Evolutionary conservation across 2,888 invertebrate species (phyloP), one percentile per base, ranked within the genome.

Genomic region (Drosophila acutilabella): DNA sequence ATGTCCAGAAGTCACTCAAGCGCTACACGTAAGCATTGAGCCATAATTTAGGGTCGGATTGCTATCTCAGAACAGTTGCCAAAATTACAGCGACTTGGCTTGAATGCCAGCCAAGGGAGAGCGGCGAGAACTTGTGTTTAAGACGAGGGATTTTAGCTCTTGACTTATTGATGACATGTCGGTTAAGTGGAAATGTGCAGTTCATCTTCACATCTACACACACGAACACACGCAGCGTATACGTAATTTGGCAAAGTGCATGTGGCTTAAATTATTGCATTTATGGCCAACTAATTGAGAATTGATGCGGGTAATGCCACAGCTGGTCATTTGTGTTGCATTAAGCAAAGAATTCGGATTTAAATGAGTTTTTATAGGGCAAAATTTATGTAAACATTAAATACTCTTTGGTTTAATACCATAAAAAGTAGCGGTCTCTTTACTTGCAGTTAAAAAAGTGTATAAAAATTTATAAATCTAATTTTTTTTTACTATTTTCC

Each of bases 141-240:
- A 62, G 44, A 51, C 7, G 11, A 7, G 52, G 57, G 59, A 64
- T 78, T 68, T 78, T 44, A 26, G 10, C 11, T 42, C 14, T 40
- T 60, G 45, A 30, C 68, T 77, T 60, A 74, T 72, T 67, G 45
- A 78, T 68, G 78, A 68, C 62, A 73, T 41, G 41, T 51, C 41
- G 54, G 36, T 59, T 44, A 66, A 45, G 44, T 42, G 53, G n/a
- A 47, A 58, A 54, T 50, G 16, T 44, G 14, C 36, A 26, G 51
- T 44, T 57, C 44, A 7, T 14, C 40, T 23, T 20, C n/a, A n/a
- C n/a, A n/a, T n/a, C 20, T 51, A 8, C 30, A 58, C 52, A n/a
- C 38, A 60, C 45, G 23, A 20, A 54, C 56, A n/a, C 38, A 60
- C 50, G 18, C 4, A 64, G 38, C 69, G 73, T 61, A 72, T 73